Base-by-base conservation (phyloP, 2,888 invertebrate species). In the Pseudococcus jackbeardsleyi region DNA sequence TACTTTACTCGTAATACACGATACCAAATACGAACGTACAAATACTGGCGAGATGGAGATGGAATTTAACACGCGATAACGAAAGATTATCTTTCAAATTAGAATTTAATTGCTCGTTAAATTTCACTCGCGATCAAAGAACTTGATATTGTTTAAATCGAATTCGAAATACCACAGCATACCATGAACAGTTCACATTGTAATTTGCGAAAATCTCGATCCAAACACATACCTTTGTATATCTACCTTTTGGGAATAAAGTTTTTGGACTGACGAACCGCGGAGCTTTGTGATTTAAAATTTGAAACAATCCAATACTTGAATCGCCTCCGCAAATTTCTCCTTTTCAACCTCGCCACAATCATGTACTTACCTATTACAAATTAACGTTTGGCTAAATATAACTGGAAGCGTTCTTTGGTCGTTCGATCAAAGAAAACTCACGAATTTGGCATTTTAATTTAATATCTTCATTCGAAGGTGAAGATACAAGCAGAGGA, bases 91-190 rank as follows among this genome's bases (percentile, higher is more conserved):
- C 59, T 59, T 59, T 59, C n/a, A 59, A 59, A 59, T 59, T 59
- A 59, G 59, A 19, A 59, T 59, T 59, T 59, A 59, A 59, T 59
- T 19, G 59, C 59, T 59, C 59, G 19, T 59, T 59, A 59, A 59
- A 59, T 59, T 59, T 19, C 59, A 3, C 59, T 19, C 59, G 59
- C 19, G 19, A 59, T 19, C 19, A 59, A 46, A 46, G 46, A 46
- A 46, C 46, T 2, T 46, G 46, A 46, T 46, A 46, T 11, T 5
- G 2, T 8, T 46, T 1, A 11, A 46, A 1, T 46, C 8, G 12
- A 11, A 12, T 46, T 46, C 46, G 46, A 33, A 46, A 46, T 46
- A 46, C 46, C 46, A 46, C 12, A 8, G 2, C 46, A 12, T 46
- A 33, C 26, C 26, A 33, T 1, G 26, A 1, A 33, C 3, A 1